Base-by-base conservation (phyloP, 2,888 invertebrate genomes). In the Cephalotes varians region DNA sequence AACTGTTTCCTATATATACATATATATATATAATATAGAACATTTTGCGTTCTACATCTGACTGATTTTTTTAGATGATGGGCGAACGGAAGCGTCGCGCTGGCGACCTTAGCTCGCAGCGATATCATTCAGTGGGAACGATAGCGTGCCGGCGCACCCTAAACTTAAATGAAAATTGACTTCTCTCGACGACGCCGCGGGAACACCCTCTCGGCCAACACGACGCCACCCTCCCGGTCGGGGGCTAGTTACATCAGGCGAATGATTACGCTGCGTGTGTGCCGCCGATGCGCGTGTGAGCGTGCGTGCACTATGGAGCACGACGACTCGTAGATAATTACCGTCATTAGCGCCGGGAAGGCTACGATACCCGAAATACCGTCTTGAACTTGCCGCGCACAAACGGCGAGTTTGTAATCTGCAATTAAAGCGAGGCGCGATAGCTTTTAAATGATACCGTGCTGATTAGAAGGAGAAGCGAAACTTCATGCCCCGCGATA, bases 161-260 rank as follows among this genome's bases (percentile, higher is more conserved):
- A 90, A 91, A 86, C 90, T 88, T 87, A 91, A 92, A 92, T 92
- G 92, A 92, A 92, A 92, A 92, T 92, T 92, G 91, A 92, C 91
- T 92, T 90, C 89, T 87, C 84, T 81, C 85, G 82, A 82, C 84
- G 86, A 85, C 83, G 81, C 81, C 86, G 86, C 56, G 65, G 83
- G 83, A 67, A 69, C 82, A 86, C 86, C 87, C 85, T 86, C 84
- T 86, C 83, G 81, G 80, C 86, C 81, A 81, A 81, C 76, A 85
- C 82, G 83, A 79, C 81, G 76, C 84, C 85, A 83, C 86, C 82
- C 60, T 69, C 82, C 56, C 67, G 25, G 51, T 64, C 74, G 82
- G 69, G 49, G 86, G 83, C 81, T 85, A 81, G 85, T 88, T 88
- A 88, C 88, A 88, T 88, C 88, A 85, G 81, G 81, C 85, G 84